Evolutionary conservation across 2,888 invertebrate genomes (phyloP).

Genomic region (Drosophila neonasuta): DNA sequence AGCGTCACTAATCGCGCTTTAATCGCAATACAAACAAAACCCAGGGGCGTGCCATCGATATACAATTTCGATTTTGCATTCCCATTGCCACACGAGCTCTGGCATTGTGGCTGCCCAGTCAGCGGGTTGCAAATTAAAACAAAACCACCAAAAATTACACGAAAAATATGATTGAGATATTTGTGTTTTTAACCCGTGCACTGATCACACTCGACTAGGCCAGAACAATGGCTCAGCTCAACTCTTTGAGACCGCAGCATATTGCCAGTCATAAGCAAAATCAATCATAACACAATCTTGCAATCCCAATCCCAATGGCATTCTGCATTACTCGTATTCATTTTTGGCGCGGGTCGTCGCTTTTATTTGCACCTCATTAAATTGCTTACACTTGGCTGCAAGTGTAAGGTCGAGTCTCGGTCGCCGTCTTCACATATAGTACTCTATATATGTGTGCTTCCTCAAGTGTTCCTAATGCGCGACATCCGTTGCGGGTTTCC

Average conservation of each 20-base stretch:
- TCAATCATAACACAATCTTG: conserved; percentile 62
- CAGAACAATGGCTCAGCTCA: conserved; percentile 52
- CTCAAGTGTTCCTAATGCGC: conserved; percentile 79
- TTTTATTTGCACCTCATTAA: conserved; percentile 68
- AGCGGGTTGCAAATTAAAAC: conserved; percentile 75
- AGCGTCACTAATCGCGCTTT: conserved; percentile 60
- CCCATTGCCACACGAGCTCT: conserved; percentile 14
- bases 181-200: conserved; percentile 62
- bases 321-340: background rate
- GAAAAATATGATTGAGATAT: conserved; percentile 21
- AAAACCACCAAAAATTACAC: conserved; percentile 60
- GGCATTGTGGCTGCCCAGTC: conserved; percentile 64
- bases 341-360: conserved; percentile 68
- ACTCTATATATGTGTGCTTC: conserved; percentile 44
- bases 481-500: conserved; percentile 74
- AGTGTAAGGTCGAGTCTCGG: conserved; percentile 57
- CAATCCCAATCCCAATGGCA: background rate
- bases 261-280: conserved; percentile 50
- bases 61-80: conserved; percentile 40
- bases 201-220: conserved; percentile 67
- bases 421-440: background rate
- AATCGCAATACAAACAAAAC: conserved; percentile 69
- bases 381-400: conserved; percentile 75
- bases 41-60: conserved; percentile 75
- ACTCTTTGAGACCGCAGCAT: conserved; percentile 57